These are phyloP conservation scores for Urocolius indicus DNA, from an alignment of 2,113 vertebrate genomes.

Conservation along the genomic window DNA sequence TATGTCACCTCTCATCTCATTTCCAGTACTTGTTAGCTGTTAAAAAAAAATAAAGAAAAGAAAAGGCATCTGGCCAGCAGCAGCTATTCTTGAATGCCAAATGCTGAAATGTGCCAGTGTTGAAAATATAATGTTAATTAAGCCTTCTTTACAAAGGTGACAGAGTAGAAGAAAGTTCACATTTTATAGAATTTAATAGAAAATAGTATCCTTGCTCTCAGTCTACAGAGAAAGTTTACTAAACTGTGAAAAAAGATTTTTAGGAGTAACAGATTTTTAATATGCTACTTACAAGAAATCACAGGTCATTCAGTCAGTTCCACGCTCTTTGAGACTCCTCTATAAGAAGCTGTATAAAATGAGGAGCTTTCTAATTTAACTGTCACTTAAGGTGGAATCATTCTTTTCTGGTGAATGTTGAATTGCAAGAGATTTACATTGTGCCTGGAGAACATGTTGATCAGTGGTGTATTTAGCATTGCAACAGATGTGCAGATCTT, in stretches of 20 bases:
- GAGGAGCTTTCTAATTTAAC: not conserved
- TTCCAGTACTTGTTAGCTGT: not conserved
- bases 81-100: not conserved
- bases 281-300: not conserved
- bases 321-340: not conserved
- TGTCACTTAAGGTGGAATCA: constrained; percentile 1
- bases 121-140: not conserved
- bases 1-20: not conserved
- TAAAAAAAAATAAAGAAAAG: not conserved
- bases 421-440: not conserved
- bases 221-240: not conserved
- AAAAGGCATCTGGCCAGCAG: not conserved
- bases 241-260: not conserved
- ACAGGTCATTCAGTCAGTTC: not conserved
- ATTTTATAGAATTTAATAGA: not conserved
- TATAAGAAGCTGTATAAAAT: not conserved
- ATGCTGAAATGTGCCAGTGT: not conserved
- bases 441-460: not conserved
- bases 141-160: not conserved
- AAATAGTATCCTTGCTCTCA: not conserved
- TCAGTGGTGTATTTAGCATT: not conserved
- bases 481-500: not conserved
- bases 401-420: not conserved
- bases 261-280: not conserved
- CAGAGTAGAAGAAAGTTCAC: not conserved